Evolutionary conservation across 2,888 invertebrate genomes (phyloP).

Genomic region (Morpho deidamia): DNA sequence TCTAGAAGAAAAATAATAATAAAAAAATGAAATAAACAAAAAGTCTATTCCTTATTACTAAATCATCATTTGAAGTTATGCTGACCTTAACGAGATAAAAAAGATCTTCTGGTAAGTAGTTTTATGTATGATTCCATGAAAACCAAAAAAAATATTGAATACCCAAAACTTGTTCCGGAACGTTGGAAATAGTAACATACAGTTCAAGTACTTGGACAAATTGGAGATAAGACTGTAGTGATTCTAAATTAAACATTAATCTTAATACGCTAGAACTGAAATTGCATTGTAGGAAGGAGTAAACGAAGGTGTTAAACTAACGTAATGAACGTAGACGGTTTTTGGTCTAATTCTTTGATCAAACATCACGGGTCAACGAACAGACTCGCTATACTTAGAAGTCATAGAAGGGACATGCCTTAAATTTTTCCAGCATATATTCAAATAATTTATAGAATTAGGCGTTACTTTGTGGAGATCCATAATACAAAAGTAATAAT

Average conservation of each 20-base stretch:
- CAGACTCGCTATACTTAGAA: constrained; percentile 30
- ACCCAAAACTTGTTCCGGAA: neutral
- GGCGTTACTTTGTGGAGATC: no score
- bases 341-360: constrained; percentile 50
- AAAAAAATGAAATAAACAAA: no score
- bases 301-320: constrained; percentile 49
- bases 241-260: constrained; percentile 13
- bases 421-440: neutral
- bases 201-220: constrained; percentile 13
- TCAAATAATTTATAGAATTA: no score
- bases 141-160: no score
- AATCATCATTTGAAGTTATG: no score
- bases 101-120: no score
- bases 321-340: constrained; percentile 47
- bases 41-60: no score
- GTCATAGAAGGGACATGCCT: constrained; percentile 10
- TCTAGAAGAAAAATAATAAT: no score
- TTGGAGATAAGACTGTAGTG: neutral
- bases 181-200: constrained; percentile 3
- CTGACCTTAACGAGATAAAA: no score
- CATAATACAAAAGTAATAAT: no score
- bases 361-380: constrained; percentile 64
- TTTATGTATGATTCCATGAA: no score
- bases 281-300: constrained; percentile 24
- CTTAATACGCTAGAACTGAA: constrained; percentile 4